Base-by-base conservation (phyloP, 2,797 vertebrate genomes). In the Sebastes kiyomatsui region DNA sequence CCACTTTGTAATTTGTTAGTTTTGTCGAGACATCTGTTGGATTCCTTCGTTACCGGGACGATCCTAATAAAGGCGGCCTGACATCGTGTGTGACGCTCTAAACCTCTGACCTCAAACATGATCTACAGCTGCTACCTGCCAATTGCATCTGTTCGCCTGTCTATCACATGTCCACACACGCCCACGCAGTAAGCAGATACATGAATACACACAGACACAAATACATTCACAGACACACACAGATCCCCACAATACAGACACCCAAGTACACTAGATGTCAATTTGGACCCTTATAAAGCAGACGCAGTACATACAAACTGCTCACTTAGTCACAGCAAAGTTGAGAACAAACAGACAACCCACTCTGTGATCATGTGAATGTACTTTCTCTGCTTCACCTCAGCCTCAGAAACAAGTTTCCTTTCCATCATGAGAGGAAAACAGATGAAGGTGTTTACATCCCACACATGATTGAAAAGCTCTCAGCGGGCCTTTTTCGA, bases 61-160 rank as follows among this genome's bases (percentile, higher is more conserved):
- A 70, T n/a, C 16, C 75, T 81, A 86, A 84, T 75, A 46, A 46
- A 72, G 79, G 54, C 52, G 64, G 10, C 9, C 25, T 76, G 74
- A 77, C 77, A 38, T 14, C 18, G 49, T 65, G 52, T 8, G 20
- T 64, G 7, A 66, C 56, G 61, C 52, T 72, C 61, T 6, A 22
- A 60, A 79, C 81, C 85, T 81, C 23, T 90, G 82, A 92, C 84
- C 88, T 72, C 68, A 64, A 67, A 72, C 60, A 75, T 79, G 67
- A 86, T 88, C 67, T 87, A 79, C 93, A 94, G 92, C 93, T 94
- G 94, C 88, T 88, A 89, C 88, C 82, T 88, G 89, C 79, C 83
- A 90, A 90, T 76, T 87, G 71, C 35, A 84, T 73, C 74, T 88
- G 54, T 72, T 67, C 80, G 70, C 54, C 74, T 82, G 79, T 23